Evolutionary conservation across 2,113 vertebrate species (phyloP).

Genomic region (Nansenia antarctica): DNA sequence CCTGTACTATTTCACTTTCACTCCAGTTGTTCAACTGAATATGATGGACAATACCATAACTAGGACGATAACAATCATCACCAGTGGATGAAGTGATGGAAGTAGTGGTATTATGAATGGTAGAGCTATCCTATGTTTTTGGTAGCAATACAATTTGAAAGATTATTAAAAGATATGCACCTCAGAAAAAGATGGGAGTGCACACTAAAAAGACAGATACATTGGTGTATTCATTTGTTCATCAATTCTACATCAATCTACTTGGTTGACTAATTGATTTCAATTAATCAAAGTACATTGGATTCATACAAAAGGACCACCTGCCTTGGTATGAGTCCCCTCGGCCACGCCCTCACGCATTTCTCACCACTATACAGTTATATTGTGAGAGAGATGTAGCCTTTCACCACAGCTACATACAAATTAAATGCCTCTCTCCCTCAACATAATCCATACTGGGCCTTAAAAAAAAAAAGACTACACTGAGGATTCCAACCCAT

Average conservation of each 20-base stretch:
- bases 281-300: background rate
- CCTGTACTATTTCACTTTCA: too few relatives aligned
- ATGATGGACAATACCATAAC: too few relatives aligned
- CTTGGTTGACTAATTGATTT: background rate
- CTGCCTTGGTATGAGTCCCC: background rate
- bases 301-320: background rate
- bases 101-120: too few relatives aligned
- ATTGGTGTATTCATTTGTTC: background rate
- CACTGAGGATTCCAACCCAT: conserved; percentile 50
- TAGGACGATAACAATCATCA: too few relatives aligned
- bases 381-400: background rate
- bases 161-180: too few relatives aligned
- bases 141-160: too few relatives aligned
- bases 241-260: background rate
- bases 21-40: too few relatives aligned
- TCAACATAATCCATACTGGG: conserved; percentile 40
- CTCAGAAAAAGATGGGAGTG: background rate
- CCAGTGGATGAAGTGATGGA: too few relatives aligned
- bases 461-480: conserved; percentile 38
- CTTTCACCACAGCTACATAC: background rate
- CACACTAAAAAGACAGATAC: background rate
- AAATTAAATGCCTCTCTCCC: conserved; percentile 51
- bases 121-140: too few relatives aligned
- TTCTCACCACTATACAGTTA: background rate
- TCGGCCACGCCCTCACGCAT: background rate